phyloP scores from a whole-genome alignment of 2,797 vertebrate genomes.

The Lithobates sylvaticus region DNA sequence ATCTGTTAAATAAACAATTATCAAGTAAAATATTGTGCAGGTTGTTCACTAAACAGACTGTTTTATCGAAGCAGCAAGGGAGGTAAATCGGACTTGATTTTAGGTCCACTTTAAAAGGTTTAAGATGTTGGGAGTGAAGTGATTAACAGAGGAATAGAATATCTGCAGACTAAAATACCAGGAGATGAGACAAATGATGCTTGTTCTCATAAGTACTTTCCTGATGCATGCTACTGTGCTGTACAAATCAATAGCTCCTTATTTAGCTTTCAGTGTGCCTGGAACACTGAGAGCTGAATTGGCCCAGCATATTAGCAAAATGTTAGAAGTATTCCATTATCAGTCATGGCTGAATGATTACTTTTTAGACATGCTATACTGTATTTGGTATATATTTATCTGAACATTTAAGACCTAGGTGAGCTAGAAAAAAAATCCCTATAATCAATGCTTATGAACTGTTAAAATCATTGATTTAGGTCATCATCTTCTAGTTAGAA shows the following conservation, averaged over 20 bases:
- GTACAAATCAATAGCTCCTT: not conserved
- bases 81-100: not conserved
- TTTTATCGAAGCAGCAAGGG: not conserved
- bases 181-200: not conserved
- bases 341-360: not conserved
- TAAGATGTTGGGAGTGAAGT: not conserved
- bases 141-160: not conserved
- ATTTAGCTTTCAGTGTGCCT: too few relatives aligned
- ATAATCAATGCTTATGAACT: constrained; percentile 45
- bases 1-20: too few relatives aligned
- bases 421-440: not conserved
- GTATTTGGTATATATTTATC: not conserved
- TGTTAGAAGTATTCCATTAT: constrained; percentile 1
- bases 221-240: not conserved
- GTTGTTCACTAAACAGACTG: not conserved
- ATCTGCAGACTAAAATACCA: not conserved
- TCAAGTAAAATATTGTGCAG: too few relatives aligned
- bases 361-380: constrained; percentile 4
- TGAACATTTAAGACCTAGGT: not conserved
- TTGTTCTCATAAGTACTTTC: not conserved
- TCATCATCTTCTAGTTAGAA: not conserved
- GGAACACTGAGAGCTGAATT: too few relatives aligned
- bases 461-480: constrained; percentile 21
- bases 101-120: not conserved
- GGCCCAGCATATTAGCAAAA: not conserved